Conservation (phyloP, 2,113 vertebrate genomes). For the Acrocephalus kingi region DNA sequence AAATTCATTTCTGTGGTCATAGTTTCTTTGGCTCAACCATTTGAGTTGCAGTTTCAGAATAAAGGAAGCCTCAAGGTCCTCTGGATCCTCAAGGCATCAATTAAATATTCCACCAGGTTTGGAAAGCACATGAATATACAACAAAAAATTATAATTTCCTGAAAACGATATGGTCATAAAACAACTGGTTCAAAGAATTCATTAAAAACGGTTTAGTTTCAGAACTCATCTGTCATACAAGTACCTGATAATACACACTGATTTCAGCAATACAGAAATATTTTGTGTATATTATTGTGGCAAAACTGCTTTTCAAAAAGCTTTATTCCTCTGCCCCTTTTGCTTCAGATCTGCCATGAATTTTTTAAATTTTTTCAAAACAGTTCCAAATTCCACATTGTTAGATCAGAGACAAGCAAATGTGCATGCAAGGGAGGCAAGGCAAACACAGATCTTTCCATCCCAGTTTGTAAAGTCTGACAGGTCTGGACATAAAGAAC, state of each 20-base stretch:
- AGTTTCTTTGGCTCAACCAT: neutral
- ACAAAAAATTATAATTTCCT: neutral
- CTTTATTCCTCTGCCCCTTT: neutral
- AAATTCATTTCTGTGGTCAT: neutral
- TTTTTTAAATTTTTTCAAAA: neutral
- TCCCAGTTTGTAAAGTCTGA: neutral
- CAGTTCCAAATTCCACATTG: neutral
- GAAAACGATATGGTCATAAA: neutral
- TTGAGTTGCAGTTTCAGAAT: neutral
- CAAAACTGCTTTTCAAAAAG: neutral
- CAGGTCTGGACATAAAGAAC: constrained; percentile 1
- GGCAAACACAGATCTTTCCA: constrained; percentile 3
- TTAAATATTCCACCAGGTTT: neutral
- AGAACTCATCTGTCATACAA: neutral
- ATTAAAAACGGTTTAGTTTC: neutral
- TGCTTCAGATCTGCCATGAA: neutral
- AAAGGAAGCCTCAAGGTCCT: neutral
- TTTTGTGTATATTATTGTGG: neutral
- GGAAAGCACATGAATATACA: neutral
- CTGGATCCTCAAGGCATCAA: neutral
- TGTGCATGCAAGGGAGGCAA: neutral
- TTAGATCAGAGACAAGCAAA: neutral
- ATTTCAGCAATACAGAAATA: neutral
- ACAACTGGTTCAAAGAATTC: neutral
- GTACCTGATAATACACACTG: neutral